Percentiles rank a stretch among this genome's conserved stretches.
Evolutionary conservation across 2,797 vertebrate genomes (phyloP).

Genomic region (Brachymystax lenok): DNA sequence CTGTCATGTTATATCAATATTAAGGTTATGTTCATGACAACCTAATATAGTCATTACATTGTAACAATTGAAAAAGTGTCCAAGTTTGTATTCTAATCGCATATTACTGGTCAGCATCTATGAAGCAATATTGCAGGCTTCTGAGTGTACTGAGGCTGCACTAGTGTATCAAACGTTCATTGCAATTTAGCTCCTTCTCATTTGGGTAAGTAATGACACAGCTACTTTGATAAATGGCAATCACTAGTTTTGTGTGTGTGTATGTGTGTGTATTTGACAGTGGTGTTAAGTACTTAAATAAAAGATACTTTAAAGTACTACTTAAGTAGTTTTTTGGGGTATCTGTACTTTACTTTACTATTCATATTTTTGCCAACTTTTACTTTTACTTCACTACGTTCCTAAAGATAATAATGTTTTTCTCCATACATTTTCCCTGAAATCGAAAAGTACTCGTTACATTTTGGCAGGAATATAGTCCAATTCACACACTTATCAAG

Average conservation of each 20-base stretch:
- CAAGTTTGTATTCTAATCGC: constrained; percentile 11
- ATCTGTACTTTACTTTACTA: no score
- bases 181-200: constrained; percentile 75
- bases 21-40: background rate
- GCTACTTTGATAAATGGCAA: constrained; percentile 66
- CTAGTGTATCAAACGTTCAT: constrained; percentile 77
- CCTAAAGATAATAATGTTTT: no score
- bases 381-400: no score
- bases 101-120: constrained; percentile 53
- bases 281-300: no score
- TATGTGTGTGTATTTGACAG: constrained; percentile 36
- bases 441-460: no score
- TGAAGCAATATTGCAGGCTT: constrained; percentile 35
- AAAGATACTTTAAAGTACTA: no score
- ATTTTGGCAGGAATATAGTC: no score
- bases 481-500: no score
- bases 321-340: no score
- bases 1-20: background rate
- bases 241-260: constrained; percentile 52
- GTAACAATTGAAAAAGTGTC: background rate
- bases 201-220: constrained; percentile 75
- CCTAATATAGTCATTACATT: background rate
- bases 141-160: constrained; percentile 68
- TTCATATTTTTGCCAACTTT: no score
- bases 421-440: no score